Percentiles rank a stretch among this genome's conserved stretches.
Conservation (phyloP, 2,888 invertebrate genomes). For the Scrobipalpa atriplicella region DNA sequence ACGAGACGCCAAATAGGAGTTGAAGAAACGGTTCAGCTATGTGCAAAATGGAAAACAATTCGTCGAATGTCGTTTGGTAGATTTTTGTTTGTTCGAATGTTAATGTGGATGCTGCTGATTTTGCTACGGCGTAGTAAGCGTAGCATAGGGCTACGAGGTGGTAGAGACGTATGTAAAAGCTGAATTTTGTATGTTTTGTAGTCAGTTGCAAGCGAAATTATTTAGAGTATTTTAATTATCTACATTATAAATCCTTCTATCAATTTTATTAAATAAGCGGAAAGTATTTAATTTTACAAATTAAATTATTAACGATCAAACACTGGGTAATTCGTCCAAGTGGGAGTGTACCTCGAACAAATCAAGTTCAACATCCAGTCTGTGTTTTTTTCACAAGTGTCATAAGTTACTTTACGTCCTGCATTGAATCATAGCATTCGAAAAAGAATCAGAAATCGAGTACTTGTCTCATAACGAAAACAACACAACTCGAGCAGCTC, state of each 20-base stretch:
- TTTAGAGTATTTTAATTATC: too few relatives aligned
- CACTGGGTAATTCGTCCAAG: too few relatives aligned
- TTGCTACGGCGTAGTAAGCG: background rate
- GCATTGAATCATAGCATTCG: background rate
- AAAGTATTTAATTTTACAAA: too few relatives aligned
- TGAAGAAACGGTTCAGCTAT: background rate
- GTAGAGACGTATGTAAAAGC: background rate
- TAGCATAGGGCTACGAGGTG: background rate
- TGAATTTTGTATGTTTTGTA: background rate
- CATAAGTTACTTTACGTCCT: background rate
- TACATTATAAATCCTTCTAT: too few relatives aligned
- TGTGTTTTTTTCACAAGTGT: background rate
- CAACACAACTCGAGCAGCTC: too few relatives aligned
- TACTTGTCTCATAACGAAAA: too few relatives aligned
- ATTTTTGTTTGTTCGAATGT: background rate
- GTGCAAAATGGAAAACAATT: background rate
- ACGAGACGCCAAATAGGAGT: slow-evolving; percentile 1
- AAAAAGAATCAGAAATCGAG: too few relatives aligned
- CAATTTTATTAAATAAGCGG: too few relatives aligned
- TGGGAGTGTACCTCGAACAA: background rate
- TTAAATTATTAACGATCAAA: too few relatives aligned
- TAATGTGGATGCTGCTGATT: background rate
- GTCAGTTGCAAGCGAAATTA: background rate
- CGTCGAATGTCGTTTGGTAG: background rate
- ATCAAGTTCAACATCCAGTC: background rate